These are phyloP conservation scores for Hedya salicella DNA, from an alignment of 2,888 invertebrate genomes.

Conservation along the genomic window DNA sequence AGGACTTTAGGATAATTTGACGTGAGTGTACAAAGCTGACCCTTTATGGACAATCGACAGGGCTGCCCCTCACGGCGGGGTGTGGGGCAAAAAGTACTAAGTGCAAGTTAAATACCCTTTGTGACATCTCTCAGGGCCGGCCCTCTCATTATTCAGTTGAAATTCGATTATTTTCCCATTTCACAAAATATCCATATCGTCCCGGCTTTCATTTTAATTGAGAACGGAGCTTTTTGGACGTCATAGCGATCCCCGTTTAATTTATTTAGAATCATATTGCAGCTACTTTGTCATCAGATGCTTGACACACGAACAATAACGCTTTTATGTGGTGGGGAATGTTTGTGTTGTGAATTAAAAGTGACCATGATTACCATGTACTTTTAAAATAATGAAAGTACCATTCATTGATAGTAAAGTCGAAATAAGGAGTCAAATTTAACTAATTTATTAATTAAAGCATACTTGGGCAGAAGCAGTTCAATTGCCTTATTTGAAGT, in stretches of 20 bases:
- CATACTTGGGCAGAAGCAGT: too few species aligned
- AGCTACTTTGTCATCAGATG: slow-evolving; percentile 54
- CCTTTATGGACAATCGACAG: slow-evolving; percentile 52
- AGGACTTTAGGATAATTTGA: background rate
- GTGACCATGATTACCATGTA: background rate
- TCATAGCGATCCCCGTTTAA: slow-evolving; percentile 68
- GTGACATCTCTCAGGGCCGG: slow-evolving; percentile 77
- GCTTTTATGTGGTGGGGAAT: slow-evolving; percentile 24
- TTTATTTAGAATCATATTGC: slow-evolving; percentile 66
- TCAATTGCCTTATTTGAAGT: too few species aligned
- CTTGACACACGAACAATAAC: slow-evolving; percentile 29
- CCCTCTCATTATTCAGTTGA: slow-evolving; percentile 83
- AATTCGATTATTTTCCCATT: slow-evolving; percentile 85
- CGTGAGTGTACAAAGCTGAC: slow-evolving; percentile 11
- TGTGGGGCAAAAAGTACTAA: slow-evolving; percentile 80
- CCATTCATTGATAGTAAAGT: background rate
- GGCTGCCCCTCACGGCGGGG: slow-evolving; percentile 62
- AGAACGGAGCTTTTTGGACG: slow-evolving; percentile 74
- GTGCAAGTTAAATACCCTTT: slow-evolving; percentile 85
- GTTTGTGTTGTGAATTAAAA: background rate
- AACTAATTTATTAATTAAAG: too few species aligned
- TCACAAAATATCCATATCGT: slow-evolving; percentile 83
- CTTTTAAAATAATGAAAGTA: background rate
- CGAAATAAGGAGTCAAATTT: too few species aligned
- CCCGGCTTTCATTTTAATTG: slow-evolving; percentile 82